Percentiles rank a stretch among this genome's conserved stretches.
Evolutionary conservation across 2,797 vertebrate species (phyloP).

Genomic region (Leptodactylus fallax): DNA sequence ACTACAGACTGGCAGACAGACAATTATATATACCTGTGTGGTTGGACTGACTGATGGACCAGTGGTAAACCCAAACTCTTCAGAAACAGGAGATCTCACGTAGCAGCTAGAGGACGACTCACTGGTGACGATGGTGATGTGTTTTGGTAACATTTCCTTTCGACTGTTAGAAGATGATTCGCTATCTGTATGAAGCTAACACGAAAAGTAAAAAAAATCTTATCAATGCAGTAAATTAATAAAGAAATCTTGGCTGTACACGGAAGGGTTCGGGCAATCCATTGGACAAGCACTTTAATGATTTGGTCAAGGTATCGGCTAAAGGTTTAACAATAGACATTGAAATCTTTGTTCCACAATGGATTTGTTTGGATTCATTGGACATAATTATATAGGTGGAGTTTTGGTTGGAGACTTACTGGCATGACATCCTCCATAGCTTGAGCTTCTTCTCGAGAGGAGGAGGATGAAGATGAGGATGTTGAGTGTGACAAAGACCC

Average conservation of each 20-base stretch:
- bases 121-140: constrained; percentile 84
- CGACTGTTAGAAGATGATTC: constrained; percentile 91
- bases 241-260: neutral
- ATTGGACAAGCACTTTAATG: no score
- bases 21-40: constrained; percentile 65
- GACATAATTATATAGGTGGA: no score
- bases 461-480: constrained; percentile 69
- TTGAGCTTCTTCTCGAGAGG: constrained; percentile 66
- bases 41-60: constrained; percentile 63
- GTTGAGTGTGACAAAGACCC: constrained; percentile 71
- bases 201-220: constrained; percentile 60
- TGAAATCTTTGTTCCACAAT: no score
- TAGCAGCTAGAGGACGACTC: constrained; percentile 89
- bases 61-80: constrained; percentile 68
- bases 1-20: neutral
- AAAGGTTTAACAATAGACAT: no score
- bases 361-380: no score
- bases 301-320: no score
- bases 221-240: neutral
- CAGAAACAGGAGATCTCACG: constrained; percentile 67
- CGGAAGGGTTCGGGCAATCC: neutral
- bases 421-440: constrained; percentile 48
- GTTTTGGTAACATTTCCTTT: constrained; percentile 89
- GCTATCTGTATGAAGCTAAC: constrained; percentile 90
- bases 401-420: constrained; percentile 56